Conservation (phyloP, 2,888 invertebrate species). For the Labia minor region DNA sequence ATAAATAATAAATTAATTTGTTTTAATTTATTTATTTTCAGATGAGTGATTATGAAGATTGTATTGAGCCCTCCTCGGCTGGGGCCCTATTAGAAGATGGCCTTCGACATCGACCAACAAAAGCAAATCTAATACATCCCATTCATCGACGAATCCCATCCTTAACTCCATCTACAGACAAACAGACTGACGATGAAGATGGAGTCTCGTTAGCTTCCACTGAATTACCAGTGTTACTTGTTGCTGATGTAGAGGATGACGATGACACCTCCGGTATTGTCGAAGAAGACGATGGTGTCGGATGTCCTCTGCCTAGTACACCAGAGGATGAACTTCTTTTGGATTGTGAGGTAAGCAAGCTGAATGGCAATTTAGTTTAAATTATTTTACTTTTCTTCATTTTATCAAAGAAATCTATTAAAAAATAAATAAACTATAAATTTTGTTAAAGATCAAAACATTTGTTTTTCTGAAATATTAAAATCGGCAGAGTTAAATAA, state of each 20-base stretch:
- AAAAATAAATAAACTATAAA: constrained; percentile 19
- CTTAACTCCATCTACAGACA: constrained; percentile 14
- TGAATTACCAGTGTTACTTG: constrained; percentile 22
- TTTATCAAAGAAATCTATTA: not conserved
- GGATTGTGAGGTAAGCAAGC: constrained; percentile 60
- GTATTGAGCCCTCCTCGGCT: constrained; percentile 21
- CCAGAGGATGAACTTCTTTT: constrained; percentile 75
- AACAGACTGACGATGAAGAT: constrained; percentile 22
- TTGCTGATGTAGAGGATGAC: constrained; percentile 23
- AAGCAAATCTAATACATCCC: not conserved
- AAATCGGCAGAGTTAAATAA: not conserved
- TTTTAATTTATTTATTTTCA: no score
- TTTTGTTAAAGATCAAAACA: constrained; percentile 15
- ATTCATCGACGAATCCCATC: constrained; percentile 16
- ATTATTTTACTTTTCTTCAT: not conserved
- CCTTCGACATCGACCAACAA: constrained; percentile 22
- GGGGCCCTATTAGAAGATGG: constrained; percentile 17
- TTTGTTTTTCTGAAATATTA: constrained; percentile 7
- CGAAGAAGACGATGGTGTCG: constrained; percentile 67
- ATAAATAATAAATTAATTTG: not conserved
- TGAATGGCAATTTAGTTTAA: constrained; percentile 27
- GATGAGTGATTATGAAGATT: constrained; percentile 27
- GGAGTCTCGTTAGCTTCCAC: constrained; percentile 21
- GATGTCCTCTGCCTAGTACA: constrained; percentile 74
- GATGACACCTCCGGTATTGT: constrained; percentile 33